Base-by-base conservation (phyloP, 2,888 invertebrate species). In the Leucozona laternaria region DNA sequence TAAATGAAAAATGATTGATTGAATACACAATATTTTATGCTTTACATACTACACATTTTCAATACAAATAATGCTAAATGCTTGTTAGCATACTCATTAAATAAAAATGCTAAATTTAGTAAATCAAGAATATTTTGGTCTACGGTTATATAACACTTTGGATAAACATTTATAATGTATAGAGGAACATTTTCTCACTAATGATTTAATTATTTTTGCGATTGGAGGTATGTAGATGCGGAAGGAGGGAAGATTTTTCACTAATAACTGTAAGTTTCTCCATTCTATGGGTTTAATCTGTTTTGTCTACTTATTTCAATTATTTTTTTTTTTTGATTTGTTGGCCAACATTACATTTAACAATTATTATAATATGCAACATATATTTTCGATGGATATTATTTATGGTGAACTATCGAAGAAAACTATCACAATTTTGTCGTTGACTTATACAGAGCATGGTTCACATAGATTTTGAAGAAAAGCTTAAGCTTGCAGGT, bases 131-230 rank as follows among this genome's bases (percentile, higher is more conserved):
- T 28, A n/a, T 50, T 60, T 22, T 34, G 45, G 70, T 62, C 37
- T 62, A 70, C 50, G 37, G 55, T 62, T 55, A 75, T 55, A 75
- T 45, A 81, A 73, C 58, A 79, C 68, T 50, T 66, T 58, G 73
- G 58, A 58, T 62, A 37, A 34, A 48, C 28, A 68, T 53, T 31
- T 20, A 37, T 17, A 34, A 22, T 64, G 20, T 28, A 62, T 13
- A 48, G 34, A 37, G 20, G 34, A n/a, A 20, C 40, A 17, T 48
- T 20, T 55, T 70, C 40, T 68, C 53, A 70, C 66, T 60, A 70
- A 40, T 66, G 73, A 73, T 10, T 48, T 34, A 5, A 20, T 45
- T 45, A 8, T 45, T 45, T 17, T 62, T 70, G 34, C 45, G 15
- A 40, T 34, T 37, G 34, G 11, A 20, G 13, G n/a, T 37, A 2